Evolutionary conservation across 2,113 vertebrate species (phyloP).

Genomic region (Bolborhynchus lineola): DNA sequence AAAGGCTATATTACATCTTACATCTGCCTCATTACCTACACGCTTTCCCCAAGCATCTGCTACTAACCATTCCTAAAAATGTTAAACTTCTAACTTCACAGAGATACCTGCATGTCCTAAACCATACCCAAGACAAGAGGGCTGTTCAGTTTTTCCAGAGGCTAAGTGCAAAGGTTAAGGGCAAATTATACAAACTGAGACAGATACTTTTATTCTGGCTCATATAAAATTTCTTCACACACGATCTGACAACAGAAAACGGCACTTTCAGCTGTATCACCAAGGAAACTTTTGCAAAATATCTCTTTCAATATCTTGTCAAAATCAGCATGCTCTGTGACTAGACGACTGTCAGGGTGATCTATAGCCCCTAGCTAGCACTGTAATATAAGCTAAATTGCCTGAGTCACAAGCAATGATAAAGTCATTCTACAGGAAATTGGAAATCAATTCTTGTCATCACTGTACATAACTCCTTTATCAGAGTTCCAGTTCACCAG

Average conservation of each 20-base stretch:
- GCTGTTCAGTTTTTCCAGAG: not conserved
- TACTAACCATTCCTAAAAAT: not conserved
- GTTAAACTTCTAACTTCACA: not conserved
- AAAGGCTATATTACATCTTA: not conserved
- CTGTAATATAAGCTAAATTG: conserved; percentile 88
- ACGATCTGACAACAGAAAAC: not conserved
- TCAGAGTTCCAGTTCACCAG: conserved; percentile 73
- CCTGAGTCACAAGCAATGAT: conserved; percentile 85
- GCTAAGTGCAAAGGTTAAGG: not conserved
- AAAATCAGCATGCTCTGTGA: conserved; percentile 75
- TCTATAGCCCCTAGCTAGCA: conserved; percentile 79
- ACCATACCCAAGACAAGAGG: not conserved
- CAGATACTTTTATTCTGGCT: not conserved
- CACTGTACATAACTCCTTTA: conserved; percentile 83
- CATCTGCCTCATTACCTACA: not conserved
- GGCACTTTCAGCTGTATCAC: conserved; percentile 17
- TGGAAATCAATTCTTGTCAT: conserved; percentile 97
- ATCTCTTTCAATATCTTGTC: conserved; percentile 72
- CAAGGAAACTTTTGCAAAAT: conserved; percentile 53
- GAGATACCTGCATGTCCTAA: not conserved
- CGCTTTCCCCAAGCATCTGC: not conserved
- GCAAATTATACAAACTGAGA: not conserved
- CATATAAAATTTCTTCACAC: not conserved
- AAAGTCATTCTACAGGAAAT: conserved; percentile 92
- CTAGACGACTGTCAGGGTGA: conserved; percentile 85